These are phyloP conservation scores for Galeopsomyia nigrocyanea DNA, from an alignment of 2,888 invertebrate species.

Conservation along the genomic window DNA sequence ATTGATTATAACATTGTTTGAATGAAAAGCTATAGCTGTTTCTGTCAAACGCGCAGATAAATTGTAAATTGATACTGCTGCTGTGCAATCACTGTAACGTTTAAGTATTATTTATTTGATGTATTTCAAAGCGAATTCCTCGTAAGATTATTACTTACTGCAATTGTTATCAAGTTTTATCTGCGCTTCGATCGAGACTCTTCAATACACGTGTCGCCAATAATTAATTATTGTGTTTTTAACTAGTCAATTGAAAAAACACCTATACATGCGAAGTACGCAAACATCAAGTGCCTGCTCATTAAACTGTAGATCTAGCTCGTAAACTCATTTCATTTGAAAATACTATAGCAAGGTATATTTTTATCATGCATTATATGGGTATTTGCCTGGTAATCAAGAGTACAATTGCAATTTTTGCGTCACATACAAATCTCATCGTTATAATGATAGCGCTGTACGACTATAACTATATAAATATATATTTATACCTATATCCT, in stretches of 20 bases:
- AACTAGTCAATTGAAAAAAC: slow-evolving; percentile 63
- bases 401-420: too few relatives aligned
- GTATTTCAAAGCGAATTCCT: too few relatives aligned
- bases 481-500: too few relatives aligned
- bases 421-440: too few relatives aligned
- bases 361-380: neutral
- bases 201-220: slow-evolving; percentile 40
- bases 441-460: too few relatives aligned
- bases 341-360: slow-evolving; percentile 2
- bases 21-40: neutral
- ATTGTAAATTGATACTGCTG: too few relatives aligned
- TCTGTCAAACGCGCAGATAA: too few relatives aligned
- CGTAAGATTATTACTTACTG: too few relatives aligned
- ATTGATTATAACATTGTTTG: slow-evolving; percentile 2
- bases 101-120: too few relatives aligned
- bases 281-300: slow-evolving; percentile 30
- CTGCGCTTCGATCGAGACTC: slow-evolving; percentile 16
- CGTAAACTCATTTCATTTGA: slow-evolving; percentile 3
- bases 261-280: slow-evolving; percentile 41
- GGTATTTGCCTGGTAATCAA: too few relatives aligned
- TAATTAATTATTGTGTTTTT: slow-evolving; percentile 61
- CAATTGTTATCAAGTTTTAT: neutral
- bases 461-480: too few relatives aligned
- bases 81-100: too few relatives aligned
- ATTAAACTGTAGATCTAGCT: slow-evolving; percentile 3